Conservation (phyloP, 1,140 invertebrate species). For the Caenorhabditis latens region DNA sequence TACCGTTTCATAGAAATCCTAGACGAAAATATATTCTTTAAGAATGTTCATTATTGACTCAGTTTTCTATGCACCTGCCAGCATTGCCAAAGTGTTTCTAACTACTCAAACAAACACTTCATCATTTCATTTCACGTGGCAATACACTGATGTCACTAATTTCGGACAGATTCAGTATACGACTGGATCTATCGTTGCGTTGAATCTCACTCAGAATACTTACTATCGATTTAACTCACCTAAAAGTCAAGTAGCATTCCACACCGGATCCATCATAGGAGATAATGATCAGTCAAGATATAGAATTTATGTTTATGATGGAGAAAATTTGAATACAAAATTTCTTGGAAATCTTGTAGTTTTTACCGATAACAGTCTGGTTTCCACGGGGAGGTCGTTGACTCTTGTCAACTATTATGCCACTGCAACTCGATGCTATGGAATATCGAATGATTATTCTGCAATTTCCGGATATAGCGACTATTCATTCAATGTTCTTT, state of each 20-base stretch:
- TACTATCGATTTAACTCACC: not conserved
- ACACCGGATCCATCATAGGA: not conserved
- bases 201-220: not conserved
- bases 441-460: not conserved
- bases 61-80: not conserved
- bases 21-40: not conserved
- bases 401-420: conserved; percentile 8
- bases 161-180: not conserved
- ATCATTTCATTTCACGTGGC: not conserved
- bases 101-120: not conserved
- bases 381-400: not conserved
- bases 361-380: not conserved
- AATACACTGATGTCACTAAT: not conserved
- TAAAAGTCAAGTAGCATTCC: not conserved
- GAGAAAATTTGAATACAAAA: conserved; percentile 14
- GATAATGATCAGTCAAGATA: not conserved
- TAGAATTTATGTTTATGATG: conserved; percentile 11
- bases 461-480: not conserved
- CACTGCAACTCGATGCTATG: not conserved
- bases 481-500: not conserved
- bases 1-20: no score
- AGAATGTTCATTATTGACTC: not conserved
- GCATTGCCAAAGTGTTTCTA: not conserved
- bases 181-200: not conserved
- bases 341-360: not conserved